Conservation (phyloP, 2,888 invertebrate species). For the Spisula solida region DNA sequence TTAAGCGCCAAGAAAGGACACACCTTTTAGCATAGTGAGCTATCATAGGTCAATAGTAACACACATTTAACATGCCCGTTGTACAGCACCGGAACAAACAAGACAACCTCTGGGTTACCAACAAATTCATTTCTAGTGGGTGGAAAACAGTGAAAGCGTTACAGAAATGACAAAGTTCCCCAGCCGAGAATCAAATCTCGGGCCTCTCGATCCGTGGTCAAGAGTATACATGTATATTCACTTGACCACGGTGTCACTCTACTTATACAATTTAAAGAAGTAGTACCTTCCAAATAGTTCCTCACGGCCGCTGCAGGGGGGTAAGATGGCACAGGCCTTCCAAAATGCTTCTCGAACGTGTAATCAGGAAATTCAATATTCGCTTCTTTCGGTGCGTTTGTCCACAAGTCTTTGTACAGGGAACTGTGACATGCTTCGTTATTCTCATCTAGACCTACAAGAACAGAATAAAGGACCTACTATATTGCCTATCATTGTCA, state of each 20-base stretch:
- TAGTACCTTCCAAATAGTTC: constrained; percentile 31
- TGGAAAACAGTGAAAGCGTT: background rate
- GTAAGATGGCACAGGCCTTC: constrained; percentile 12
- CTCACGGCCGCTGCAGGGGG: background rate
- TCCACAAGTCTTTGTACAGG: constrained; percentile 39
- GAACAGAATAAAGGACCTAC: background rate
- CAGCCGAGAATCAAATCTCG: background rate
- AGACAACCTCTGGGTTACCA: background rate
- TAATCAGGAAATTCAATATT: constrained; percentile 18
- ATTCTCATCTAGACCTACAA: constrained; percentile 40
- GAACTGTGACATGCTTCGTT: constrained; percentile 32
- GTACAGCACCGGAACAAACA: background rate
- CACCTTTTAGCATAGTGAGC: background rate
- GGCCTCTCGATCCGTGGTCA: background rate
- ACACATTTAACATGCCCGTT: background rate
- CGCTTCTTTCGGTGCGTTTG: constrained; percentile 30
- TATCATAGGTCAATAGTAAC: background rate
- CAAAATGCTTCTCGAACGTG: constrained; percentile 29
- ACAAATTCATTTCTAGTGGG: background rate
- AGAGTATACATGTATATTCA: background rate
- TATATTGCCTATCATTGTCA: background rate
- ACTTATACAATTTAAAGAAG: too few relatives aligned
- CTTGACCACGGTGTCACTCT: background rate
- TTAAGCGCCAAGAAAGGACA: background rate
- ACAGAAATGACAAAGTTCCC: background rate